Conservation (phyloP, 1,140 invertebrate genomes). For the Psix sp. region DNA sequence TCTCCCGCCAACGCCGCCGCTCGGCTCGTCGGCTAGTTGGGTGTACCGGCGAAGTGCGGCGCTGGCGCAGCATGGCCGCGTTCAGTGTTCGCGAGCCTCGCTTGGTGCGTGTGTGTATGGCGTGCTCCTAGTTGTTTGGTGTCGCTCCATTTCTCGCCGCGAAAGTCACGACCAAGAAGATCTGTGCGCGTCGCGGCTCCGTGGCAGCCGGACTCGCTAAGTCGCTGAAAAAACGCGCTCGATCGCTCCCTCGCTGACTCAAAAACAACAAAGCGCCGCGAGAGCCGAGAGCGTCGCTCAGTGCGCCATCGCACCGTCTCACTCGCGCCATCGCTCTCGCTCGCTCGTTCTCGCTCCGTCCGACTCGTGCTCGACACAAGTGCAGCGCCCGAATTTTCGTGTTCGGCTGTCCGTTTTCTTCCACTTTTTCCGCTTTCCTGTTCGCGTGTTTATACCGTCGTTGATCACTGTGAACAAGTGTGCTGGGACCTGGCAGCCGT, state of each 20-base stretch:
- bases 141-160: constrained; percentile 18
- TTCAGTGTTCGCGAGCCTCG: constrained; percentile 73
- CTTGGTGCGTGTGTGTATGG: constrained; percentile 67
- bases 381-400: constrained; percentile 22
- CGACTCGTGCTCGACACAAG: constrained; percentile 31
- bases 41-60: constrained; percentile 57
- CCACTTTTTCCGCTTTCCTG: not conserved
- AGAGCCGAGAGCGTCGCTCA: constrained; percentile 17
- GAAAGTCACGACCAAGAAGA: constrained; percentile 16
- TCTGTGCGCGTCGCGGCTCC: constrained; percentile 4
- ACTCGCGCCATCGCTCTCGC: constrained; percentile 1
- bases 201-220: not conserved
- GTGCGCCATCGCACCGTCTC: constrained; percentile 31
- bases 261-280: constrained; percentile 21
- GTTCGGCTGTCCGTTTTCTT: constrained; percentile 2
- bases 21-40: constrained; percentile 17
- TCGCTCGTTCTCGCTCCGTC: constrained; percentile 21
- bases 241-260: too few relatives aligned
- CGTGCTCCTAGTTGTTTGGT: constrained; percentile 30
- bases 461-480: not conserved
- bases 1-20: constrained; percentile 10
- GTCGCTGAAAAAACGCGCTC: not conserved
- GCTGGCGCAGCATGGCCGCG: constrained; percentile 70
- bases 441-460: too few relatives aligned
- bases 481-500: not conserved